Conservation (phyloP, 2,797 vertebrate genomes). For the Pithecia hirsuta region DNA sequence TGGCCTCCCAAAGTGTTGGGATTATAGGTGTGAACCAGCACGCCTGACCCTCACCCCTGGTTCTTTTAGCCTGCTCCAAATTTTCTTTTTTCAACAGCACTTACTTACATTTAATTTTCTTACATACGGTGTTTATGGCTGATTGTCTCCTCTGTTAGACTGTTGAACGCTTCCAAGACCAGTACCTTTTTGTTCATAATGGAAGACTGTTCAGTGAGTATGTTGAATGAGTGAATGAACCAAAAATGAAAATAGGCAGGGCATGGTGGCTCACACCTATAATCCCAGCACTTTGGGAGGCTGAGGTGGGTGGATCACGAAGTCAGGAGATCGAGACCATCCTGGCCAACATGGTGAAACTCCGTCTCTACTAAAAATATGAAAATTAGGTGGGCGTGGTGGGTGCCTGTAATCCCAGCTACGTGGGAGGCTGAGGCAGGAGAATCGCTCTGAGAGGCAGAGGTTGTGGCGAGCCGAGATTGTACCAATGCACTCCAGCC, state of each 20-base stretch:
- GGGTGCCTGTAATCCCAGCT: too few species aligned
- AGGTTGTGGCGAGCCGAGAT: too few species aligned
- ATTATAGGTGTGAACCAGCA: not conserved
- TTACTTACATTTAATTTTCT: fast-evolving
- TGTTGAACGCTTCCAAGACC: not conserved
- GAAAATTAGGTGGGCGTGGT: too few species aligned
- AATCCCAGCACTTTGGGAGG: too few species aligned
- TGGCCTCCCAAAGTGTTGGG: not conserved
- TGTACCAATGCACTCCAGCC: too few species aligned
- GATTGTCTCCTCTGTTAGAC: not conserved
- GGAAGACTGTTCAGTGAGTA: fast-evolving
- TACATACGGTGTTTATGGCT: fast-evolving
- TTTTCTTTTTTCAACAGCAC: fast-evolving
- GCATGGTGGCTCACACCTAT: too few species aligned
- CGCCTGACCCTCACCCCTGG: not conserved
- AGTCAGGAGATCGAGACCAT: too few species aligned
- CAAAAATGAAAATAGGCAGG: not conserved
- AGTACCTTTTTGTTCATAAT: fast-evolving
- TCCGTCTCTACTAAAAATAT: too few species aligned
- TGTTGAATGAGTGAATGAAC: not conserved
- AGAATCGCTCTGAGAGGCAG: too few species aligned
- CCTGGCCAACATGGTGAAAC: too few species aligned
- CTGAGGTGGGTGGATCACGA: too few species aligned
- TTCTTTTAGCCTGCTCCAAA: not conserved
- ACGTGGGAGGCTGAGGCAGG: too few species aligned